Percentiles rank a stretch among this genome's conserved stretches.
phyloP scores from a whole-genome alignment of 2,113 vertebrate genomes.

The Nycticryphes semicollaris region DNA sequence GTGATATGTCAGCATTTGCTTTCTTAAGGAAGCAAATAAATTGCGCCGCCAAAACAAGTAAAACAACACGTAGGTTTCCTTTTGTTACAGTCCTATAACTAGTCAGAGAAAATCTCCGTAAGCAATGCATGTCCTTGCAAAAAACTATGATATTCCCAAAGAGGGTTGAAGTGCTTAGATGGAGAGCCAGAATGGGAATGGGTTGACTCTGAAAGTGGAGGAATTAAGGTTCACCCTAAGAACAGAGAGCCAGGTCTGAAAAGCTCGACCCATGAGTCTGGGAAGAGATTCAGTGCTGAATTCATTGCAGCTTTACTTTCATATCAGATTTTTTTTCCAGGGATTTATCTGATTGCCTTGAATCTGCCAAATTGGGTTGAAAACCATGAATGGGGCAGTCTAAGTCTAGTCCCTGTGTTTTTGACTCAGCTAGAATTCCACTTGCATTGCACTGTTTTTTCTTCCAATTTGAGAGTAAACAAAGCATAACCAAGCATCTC shows the following conservation, averaged over 20 bases:
- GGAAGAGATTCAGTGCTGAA: background rate
- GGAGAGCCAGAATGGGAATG: background rate
- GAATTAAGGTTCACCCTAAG: background rate
- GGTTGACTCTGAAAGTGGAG: background rate
- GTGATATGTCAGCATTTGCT: slow-evolving; percentile 47
- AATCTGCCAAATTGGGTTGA: background rate
- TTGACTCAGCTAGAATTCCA: background rate
- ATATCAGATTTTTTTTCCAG: background rate
- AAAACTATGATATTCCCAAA: background rate
- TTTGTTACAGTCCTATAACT: background rate
- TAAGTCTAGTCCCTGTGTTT: background rate
- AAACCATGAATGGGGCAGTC: background rate
- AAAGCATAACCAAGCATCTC: slow-evolving; percentile 6
- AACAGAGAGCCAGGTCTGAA: background rate
- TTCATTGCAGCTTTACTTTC: background rate
- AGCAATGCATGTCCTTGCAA: background rate
- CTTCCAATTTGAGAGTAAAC: background rate
- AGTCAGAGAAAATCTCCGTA: background rate
- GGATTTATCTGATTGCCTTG: background rate
- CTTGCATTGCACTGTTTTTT: background rate
- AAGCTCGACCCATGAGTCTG: background rate
- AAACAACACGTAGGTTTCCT: background rate
- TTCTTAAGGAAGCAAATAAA: slow-evolving; percentile 32
- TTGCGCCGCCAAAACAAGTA: background rate
- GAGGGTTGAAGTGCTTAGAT: background rate